These are phyloP conservation scores for Takifugu flavidus DNA, from an alignment of 2,113 vertebrate species.

Conservation along the genomic window DNA sequence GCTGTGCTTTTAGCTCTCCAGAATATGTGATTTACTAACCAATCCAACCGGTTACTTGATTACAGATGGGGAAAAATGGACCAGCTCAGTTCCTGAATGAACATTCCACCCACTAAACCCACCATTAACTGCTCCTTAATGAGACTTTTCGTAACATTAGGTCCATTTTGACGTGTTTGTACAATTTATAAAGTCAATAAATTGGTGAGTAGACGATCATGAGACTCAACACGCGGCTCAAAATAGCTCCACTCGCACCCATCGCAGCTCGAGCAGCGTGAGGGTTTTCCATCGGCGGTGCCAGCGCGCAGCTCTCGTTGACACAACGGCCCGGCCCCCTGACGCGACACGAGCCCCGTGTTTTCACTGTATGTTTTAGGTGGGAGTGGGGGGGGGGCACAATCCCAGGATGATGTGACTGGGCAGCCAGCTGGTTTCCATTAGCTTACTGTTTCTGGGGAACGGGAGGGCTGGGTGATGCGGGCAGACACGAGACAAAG, in stretches of 20 bases:
- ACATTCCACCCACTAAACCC: not conserved
- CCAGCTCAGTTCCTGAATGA: slow-evolving; percentile 3
- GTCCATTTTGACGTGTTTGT: slow-evolving; percentile 26
- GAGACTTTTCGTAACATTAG: slow-evolving; percentile 6
- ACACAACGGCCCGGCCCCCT: slow-evolving; percentile 50
- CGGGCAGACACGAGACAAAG: slow-evolving; percentile 67
- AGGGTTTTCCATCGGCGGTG: slow-evolving; percentile 59
- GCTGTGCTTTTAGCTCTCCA: slow-evolving; percentile 18
- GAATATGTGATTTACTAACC: slow-evolving; percentile 29
- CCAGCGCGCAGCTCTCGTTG: slow-evolving; percentile 44
- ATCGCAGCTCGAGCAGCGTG: slow-evolving; percentile 34
- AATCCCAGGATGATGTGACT: slow-evolving; percentile 41
- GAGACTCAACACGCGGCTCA: slow-evolving; percentile 30
- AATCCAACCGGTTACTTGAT: slow-evolving; percentile 25
- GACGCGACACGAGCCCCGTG: slow-evolving; percentile 36
- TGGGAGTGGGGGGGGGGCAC: slow-evolving; percentile 10
- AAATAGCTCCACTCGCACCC: slow-evolving; percentile 45
- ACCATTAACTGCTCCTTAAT: slow-evolving; percentile 19
- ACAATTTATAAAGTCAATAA: slow-evolving; percentile 36
- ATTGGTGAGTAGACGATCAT: slow-evolving; percentile 34
- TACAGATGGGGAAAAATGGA: slow-evolving; percentile 31
- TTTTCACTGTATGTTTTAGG: slow-evolving; percentile 49
- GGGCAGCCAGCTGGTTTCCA: slow-evolving; percentile 73
- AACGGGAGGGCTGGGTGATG: slow-evolving; percentile 58
- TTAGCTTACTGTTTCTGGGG: slow-evolving; percentile 70